phyloP scores from a whole-genome alignment of 23 tunicate genomes.

The Clavelina lepadiformis region DNA sequence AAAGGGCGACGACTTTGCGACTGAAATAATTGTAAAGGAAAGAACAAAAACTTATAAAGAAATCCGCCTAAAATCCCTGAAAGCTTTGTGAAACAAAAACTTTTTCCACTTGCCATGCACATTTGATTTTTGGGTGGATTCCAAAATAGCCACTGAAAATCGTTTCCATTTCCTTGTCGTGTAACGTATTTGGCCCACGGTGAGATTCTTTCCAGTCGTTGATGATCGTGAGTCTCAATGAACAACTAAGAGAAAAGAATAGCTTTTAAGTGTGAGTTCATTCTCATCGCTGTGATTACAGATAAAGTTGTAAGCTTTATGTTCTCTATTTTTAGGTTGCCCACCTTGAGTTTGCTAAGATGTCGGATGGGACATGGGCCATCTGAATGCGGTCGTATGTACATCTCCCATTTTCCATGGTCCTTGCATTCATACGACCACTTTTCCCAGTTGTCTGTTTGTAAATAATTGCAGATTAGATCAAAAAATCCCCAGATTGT shows the following conservation, averaged over 20 bases:
- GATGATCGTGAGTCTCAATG: constrained; percentile 55
- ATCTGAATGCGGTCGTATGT: constrained; percentile 38
- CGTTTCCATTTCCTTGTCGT: constrained; percentile 15
- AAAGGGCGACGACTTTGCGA: constrained; percentile 34
- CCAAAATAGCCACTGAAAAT: constrained; percentile 75
- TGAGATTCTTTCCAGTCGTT: constrained; percentile 61
- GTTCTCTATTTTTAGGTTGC: neutral
- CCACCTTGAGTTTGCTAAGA: constrained; percentile 41
- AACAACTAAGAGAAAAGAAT: constrained; percentile 34
- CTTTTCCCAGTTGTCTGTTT: constrained; percentile 47
- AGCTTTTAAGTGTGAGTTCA: neutral
- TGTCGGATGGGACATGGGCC: constrained; percentile 63
- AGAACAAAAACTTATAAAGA: constrained; percentile 3
- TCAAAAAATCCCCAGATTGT: no score
- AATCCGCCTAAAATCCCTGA: no score
- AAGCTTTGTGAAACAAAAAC: no score
- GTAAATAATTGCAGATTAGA: neutral
- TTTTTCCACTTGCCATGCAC: no score
- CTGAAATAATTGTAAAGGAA: neutral
- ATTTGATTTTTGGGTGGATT: constrained; percentile 51
- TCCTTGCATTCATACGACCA: constrained; percentile 3
- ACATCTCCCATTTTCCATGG: constrained; percentile 51
- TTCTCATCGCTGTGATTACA: neutral
- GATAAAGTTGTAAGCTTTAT: no score
- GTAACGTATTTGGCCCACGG: constrained; percentile 89